phyloP scores from a whole-genome alignment of 2,797 vertebrate species.

The Micrastur ruficollis region DNA sequence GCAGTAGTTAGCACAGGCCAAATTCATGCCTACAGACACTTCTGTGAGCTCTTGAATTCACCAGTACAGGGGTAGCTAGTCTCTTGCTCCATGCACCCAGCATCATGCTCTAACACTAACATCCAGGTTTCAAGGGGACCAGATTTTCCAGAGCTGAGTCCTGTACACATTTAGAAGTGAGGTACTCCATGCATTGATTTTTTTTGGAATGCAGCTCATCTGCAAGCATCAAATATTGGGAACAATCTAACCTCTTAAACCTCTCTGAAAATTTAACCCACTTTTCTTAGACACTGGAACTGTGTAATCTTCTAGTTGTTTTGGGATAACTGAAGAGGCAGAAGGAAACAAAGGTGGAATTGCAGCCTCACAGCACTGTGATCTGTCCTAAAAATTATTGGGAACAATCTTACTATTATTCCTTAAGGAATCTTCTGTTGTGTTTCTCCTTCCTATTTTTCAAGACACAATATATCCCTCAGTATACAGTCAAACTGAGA shows the following conservation, averaged over 20 bases:
- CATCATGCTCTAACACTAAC: background rate
- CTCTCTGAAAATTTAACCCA: background rate
- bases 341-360: background rate
- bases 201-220: background rate
- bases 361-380: background rate
- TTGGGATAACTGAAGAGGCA: background rate
- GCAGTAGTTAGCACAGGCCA: background rate
- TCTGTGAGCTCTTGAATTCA: background rate
- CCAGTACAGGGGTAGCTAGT: background rate
- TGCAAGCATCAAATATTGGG: background rate
- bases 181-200: background rate
- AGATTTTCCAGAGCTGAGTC: background rate
- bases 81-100: background rate
- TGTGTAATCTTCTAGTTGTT: background rate
- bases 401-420: background rate
- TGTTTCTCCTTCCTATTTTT: background rate
- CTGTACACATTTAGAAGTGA: fast-evolving
- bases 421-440: background rate
- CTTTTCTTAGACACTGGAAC: background rate
- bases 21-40: background rate
- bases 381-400: background rate
- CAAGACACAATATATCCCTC: background rate
- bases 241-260: background rate
- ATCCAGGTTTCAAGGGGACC: background rate
- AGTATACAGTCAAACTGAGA: background rate